Conservation (phyloP, 2,113 vertebrate species). For the Aythya baeri region DNA sequence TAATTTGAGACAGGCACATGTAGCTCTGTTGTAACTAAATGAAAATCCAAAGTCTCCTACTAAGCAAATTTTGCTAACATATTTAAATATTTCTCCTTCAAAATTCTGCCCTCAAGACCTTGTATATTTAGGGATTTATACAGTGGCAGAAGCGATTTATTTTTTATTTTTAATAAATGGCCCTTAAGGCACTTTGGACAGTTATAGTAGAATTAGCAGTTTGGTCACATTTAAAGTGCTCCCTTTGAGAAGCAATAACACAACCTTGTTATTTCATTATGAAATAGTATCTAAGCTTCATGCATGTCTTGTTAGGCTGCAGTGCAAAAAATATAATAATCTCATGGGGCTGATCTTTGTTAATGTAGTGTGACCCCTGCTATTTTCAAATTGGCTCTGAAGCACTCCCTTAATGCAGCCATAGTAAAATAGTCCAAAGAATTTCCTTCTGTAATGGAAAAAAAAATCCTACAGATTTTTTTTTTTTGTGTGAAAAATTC, state of each 20-base stretch:
- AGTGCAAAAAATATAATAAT: conserved; percentile 2
- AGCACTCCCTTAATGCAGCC: background rate
- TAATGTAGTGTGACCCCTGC: conserved; percentile 38
- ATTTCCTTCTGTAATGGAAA: background rate
- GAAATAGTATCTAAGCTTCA: conserved; percentile 40
- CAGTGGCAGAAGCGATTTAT: conserved; percentile 44
- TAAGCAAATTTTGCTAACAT: conserved; percentile 20
- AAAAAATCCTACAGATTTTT: background rate
- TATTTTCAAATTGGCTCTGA: conserved; percentile 48
- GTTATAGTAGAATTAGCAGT: conserved; percentile 63
- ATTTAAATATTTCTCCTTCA: conserved; percentile 60
- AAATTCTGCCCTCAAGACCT: conserved; percentile 45
- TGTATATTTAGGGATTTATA: conserved; percentile 29
- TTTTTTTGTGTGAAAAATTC: background rate
- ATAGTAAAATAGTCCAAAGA: background rate
- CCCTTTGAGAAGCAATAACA: conserved; percentile 51
- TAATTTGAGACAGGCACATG: background rate
- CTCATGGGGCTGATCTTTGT: conserved; percentile 33
- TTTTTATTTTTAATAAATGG: conserved; percentile 71
- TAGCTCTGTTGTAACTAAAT: conserved; percentile 7
- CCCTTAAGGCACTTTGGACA: conserved; percentile 48
- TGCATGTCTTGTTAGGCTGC: conserved; percentile 34
- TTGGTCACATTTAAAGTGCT: conserved; percentile 62
- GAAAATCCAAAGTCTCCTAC: background rate
- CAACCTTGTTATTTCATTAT: conserved; percentile 69